Percentiles rank a stretch among this genome's conserved stretches.
These are phyloP conservation scores for Parasteatoda tepidariorum DNA, from an alignment of 1,140 invertebrate genomes.

Conservation along the genomic window DNA sequence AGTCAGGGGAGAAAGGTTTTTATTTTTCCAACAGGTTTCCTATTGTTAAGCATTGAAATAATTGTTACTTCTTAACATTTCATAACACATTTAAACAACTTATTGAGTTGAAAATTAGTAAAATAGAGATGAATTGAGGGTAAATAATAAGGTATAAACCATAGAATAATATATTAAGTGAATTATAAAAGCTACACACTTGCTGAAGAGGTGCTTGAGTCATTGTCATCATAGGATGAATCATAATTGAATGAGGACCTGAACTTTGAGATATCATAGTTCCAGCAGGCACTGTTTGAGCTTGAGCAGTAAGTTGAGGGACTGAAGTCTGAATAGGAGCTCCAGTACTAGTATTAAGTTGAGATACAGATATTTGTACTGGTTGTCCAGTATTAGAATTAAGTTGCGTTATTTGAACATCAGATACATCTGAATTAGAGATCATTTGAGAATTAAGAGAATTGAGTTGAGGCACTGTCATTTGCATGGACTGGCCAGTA, in stretches of 20 bases:
- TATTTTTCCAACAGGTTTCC: too few relatives aligned
- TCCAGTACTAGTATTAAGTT: constrained; percentile 38
- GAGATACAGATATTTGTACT: constrained; percentile 2
- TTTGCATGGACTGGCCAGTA: background rate
- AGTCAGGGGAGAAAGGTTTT: too few relatives aligned
- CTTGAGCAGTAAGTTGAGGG: constrained; percentile 11
- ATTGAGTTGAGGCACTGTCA: background rate
- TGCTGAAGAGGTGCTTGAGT: constrained; percentile 44
- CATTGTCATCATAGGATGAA: constrained; percentile 55
- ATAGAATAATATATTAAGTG: background rate
- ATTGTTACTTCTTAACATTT: too few relatives aligned
- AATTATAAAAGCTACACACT: background rate
- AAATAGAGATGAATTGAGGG: too few relatives aligned
- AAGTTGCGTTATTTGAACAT: background rate
- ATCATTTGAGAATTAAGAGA: too few relatives aligned
- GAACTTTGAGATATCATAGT: constrained; percentile 48
- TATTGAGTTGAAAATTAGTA: too few relatives aligned
- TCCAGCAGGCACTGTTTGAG: constrained; percentile 4
- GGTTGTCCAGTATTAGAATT: background rate
- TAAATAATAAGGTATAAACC: too few relatives aligned
- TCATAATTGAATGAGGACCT: constrained; percentile 28
- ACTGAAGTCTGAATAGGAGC: background rate
- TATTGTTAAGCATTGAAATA: too few relatives aligned
- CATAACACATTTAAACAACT: too few relatives aligned
- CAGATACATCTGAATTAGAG: background rate